These are phyloP conservation scores for Aelia acuminata DNA, from an alignment of 2,888 invertebrate genomes.

Conservation along the genomic window DNA sequence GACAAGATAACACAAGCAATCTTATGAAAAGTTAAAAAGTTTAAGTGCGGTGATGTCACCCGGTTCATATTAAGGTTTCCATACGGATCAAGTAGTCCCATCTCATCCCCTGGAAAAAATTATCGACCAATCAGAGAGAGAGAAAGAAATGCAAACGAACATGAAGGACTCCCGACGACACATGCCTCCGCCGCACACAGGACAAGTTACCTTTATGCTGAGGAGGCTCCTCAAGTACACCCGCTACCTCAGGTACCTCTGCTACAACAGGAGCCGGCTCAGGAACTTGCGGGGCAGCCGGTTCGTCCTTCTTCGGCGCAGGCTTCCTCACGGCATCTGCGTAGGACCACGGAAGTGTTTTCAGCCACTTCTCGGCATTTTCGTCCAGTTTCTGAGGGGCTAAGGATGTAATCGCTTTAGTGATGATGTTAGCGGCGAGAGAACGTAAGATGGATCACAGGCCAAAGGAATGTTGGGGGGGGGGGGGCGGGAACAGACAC, in stretches of 20 bases:
- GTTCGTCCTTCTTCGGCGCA: constrained; percentile 56
- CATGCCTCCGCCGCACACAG: constrained; percentile 43
- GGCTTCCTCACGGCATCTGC: constrained; percentile 61
- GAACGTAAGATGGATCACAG: background rate
- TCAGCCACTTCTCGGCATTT: constrained; percentile 59
- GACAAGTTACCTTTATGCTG: constrained; percentile 30
- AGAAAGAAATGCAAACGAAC: constrained; percentile 39
- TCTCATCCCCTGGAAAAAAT: constrained; percentile 48
- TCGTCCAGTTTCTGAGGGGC: constrained; percentile 53
- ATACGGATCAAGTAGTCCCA: no score
- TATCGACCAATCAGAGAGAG: constrained; percentile 27
- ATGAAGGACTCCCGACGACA: background rate
- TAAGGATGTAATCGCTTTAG: constrained; percentile 49
- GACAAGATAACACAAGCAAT: no score
- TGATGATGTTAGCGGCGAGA: background rate
- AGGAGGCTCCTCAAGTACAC: constrained; percentile 7
- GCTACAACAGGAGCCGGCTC: background rate
- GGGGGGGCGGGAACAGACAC: background rate
- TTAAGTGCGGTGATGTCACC: no score
- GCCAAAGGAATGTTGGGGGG: background rate
- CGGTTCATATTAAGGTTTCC: no score
- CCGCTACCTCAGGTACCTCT: background rate
- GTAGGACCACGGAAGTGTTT: constrained; percentile 62
- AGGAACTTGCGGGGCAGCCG: background rate
- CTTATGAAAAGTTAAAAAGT: no score